phyloP scores from a whole-genome alignment of 2,797 vertebrate genomes.

The Bradypus variegatus region DNA sequence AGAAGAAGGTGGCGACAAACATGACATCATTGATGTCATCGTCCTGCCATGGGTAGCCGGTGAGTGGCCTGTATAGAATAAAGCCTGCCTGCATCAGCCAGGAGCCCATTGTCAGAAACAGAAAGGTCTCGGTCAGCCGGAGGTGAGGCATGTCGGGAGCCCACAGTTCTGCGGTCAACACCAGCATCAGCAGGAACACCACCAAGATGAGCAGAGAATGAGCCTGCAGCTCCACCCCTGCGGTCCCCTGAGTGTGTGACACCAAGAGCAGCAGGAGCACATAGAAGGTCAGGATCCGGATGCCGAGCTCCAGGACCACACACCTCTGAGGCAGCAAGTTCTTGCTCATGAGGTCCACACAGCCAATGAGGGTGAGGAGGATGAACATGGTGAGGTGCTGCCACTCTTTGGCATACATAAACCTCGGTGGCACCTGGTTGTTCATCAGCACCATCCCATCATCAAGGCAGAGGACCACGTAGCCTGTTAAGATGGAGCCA shows the following conservation, averaged over 20 bases:
- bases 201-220: slow-evolving; percentile 54
- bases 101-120: slow-evolving; percentile 61
- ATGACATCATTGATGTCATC: slow-evolving; percentile 58
- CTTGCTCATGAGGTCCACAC: slow-evolving; percentile 52
- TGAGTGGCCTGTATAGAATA: slow-evolving; percentile 61
- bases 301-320: slow-evolving; percentile 37
- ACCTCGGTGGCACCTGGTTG: slow-evolving; percentile 32
- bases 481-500: slow-evolving; percentile 44
- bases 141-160: slow-evolving; percentile 39
- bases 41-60: slow-evolving; percentile 54
- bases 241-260: slow-evolving; percentile 49
- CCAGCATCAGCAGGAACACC: slow-evolving; percentile 48
- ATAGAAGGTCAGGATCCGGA: neutral
- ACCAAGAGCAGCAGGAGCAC: slow-evolving; percentile 45
- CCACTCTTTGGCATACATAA: slow-evolving; percentile 59
- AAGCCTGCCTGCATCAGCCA: slow-evolving; percentile 68
- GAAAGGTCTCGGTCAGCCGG: slow-evolving; percentile 56
- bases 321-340: slow-evolving; percentile 36
- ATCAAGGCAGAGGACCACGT: slow-evolving; percentile 51
- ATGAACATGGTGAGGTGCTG: slow-evolving; percentile 65
- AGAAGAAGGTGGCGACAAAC: slow-evolving; percentile 71
- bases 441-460: slow-evolving; percentile 39
- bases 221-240: slow-evolving; percentile 50
- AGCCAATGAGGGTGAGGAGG: slow-evolving; percentile 51
- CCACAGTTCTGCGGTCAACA: slow-evolving; percentile 61